Base-by-base conservation (phyloP, 2,888 invertebrate genomes). In the Lypha dubia region DNA sequence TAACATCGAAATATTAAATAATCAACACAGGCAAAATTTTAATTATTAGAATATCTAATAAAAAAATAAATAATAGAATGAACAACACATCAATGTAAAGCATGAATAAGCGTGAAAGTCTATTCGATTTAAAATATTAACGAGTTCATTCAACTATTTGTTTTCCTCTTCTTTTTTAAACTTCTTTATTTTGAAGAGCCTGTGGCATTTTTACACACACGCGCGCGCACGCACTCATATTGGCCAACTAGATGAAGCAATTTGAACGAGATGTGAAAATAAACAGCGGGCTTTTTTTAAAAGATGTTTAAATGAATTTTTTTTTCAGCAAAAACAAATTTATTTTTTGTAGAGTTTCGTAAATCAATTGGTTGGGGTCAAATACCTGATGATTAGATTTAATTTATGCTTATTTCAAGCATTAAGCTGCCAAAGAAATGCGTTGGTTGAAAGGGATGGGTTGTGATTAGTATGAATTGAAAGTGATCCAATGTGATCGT, bases 71-170 rank as follows among this genome's bases (percentile, higher is more conserved):
- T 38, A 38, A 1, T 7, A 20, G 51, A 38, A 63, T 3, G 7
- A 51, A 32, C 7, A 9, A 17, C 17, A 44, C 28, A 46, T 44
- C 32, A 53, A 32, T 41, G 65, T n/a, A 22, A 67, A 67, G 15
- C 7, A 17, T 24, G n/a, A n/a, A n/a, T n/a, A n/a, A n/a, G n/a
- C 22, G 73, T 73, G 41, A 71, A 63, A 62, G 53, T 20, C 7
- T 24, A 58, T 41, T n/a, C n/a, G 17, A 41, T 51, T 79, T 8
- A 46, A n/a, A n/a, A 17, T 46, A 20, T 49, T 44, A 62, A 70
- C 46, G 51, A 80, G 80, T 67, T 74, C 49, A 74, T 74, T 80
- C 32, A 80, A 80, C 80, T 62, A 53, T 44, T n/a, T 56, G n/a
- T n/a, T n/a, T n/a, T n/a, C n/a, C n/a, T n/a, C 6, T 17, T 53